Percentiles rank a stretch among this genome's conserved stretches.
phyloP scores from a whole-genome alignment of 2,797 vertebrate species.

The Sebastiscus albofasciatus region DNA sequence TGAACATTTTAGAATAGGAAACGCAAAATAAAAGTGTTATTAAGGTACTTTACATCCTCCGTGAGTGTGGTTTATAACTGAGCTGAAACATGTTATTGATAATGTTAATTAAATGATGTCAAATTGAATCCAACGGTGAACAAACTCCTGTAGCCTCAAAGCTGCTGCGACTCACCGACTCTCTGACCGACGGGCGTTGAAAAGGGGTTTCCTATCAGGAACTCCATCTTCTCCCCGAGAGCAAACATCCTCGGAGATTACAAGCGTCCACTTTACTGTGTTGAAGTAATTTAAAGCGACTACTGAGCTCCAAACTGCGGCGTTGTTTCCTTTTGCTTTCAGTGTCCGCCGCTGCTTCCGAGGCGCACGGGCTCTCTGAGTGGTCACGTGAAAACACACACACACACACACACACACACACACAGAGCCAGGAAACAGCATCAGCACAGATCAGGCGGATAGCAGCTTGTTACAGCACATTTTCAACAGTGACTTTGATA shows the following conservation, averaged over 20 bases:
- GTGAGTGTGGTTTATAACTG: not conserved
- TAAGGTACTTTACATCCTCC: accelerated
- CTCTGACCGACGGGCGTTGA: constrained; percentile 85
- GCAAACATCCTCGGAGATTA: constrained; percentile 64
- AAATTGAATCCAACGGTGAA: not conserved
- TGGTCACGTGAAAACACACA: constrained; percentile 73
- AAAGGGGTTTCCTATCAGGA: constrained; percentile 80
- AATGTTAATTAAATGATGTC: not conserved
- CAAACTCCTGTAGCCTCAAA: not conserved
- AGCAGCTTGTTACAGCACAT: not conserved
- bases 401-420: not conserved
- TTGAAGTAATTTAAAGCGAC: not conserved
- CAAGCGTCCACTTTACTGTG: not conserved
- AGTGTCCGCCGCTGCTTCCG: constrained; percentile 12
- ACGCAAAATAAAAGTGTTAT: accelerated
- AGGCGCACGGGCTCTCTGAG: constrained; percentile 40
- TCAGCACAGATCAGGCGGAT: not conserved
- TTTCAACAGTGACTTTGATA: too few species aligned
- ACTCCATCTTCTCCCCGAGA: constrained; percentile 79
- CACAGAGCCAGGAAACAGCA: constrained; percentile 26
- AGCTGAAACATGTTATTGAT: accelerated
- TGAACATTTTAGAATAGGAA: not conserved
- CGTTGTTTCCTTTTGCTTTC: constrained; percentile 35
- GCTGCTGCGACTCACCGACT: constrained; percentile 77
- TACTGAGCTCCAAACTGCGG: not conserved